Evolutionary conservation across 1,140 invertebrate genomes (phyloP).

Genomic region (Aphelenchoides avenae): DNA sequence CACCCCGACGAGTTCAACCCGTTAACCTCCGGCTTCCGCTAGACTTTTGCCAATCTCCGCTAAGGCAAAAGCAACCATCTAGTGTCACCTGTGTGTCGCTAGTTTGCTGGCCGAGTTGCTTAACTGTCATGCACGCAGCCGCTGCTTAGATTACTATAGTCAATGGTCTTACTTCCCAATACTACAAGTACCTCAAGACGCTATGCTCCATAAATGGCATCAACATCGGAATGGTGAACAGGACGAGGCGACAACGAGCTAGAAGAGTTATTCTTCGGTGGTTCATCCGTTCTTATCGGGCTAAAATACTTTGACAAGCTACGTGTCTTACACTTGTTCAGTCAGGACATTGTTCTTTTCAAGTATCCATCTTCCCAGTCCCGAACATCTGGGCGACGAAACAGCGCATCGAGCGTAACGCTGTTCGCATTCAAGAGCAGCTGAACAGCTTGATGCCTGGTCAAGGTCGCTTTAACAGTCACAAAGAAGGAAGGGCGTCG

Average conservation of each 20-base stretch:
- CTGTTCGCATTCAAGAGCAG: slow-evolving; percentile 22
- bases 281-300: slow-evolving; percentile 46
- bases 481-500: slow-evolving; percentile 32
- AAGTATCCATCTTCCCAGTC: slow-evolving; percentile 43
- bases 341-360: slow-evolving; percentile 42
- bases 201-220: slow-evolving; percentile 47
- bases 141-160: no score
- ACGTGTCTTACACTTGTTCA: slow-evolving; percentile 27
- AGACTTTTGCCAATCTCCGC: no score
- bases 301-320: slow-evolving; percentile 43
- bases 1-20: no score
- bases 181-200: slow-evolving; percentile 50
- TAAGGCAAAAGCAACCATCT: no score
- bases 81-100: no score
- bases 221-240: slow-evolving; percentile 23
- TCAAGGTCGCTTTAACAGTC: slow-evolving; percentile 19
- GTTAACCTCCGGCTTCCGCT: no score
- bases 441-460: slow-evolving; percentile 17
- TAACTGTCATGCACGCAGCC: no score
- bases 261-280: slow-evolving; percentile 52
- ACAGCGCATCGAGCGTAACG: slow-evolving; percentile 20
- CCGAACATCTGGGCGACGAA: slow-evolving; percentile 9
- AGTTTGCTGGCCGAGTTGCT: no score
- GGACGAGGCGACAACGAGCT: slow-evolving; percentile 28
- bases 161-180: slow-evolving; percentile 33